These are phyloP conservation scores for Ophiodon elongatus DNA, from an alignment of 2,113 vertebrate genomes.

Conservation along the genomic window DNA sequence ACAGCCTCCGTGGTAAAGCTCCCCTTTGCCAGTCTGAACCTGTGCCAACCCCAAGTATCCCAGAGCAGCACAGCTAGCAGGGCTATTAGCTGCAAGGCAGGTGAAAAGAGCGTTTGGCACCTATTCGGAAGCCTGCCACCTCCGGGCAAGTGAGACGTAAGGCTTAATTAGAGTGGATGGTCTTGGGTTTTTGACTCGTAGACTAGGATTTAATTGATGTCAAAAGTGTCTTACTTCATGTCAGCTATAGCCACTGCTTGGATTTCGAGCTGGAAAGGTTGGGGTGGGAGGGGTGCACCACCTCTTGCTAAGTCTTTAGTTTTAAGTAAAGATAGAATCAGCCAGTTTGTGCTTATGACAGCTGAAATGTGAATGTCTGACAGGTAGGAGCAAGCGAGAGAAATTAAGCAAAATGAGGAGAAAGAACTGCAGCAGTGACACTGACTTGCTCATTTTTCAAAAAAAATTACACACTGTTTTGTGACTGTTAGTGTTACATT, in stretches of 20 bases:
- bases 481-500: background rate
- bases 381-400: background rate
- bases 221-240: conserved; percentile 47
- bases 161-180: conserved; percentile 61
- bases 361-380: conserved; percentile 8
- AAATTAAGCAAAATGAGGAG: conserved; percentile 6
- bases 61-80: conserved; percentile 21
- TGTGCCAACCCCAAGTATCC: conserved; percentile 54
- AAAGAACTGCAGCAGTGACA: background rate
- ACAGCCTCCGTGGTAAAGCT: conserved; percentile 45
- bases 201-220: conserved; percentile 57
- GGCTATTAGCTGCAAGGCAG: conserved; percentile 50
- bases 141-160: conserved; percentile 50
- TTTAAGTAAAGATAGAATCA: conserved; percentile 13
- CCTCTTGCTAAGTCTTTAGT: conserved; percentile 3
- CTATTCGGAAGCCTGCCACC: conserved; percentile 44
- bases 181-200: conserved; percentile 29
- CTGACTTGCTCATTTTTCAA: background rate
- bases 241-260: conserved; percentile 25
- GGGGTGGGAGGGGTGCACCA: background rate
- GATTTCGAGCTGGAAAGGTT: conserved; percentile 26
- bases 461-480: background rate
- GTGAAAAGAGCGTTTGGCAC: conserved; percentile 59
- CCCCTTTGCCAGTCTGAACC: conserved; percentile 43
- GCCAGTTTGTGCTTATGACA: conserved; percentile 1